These are phyloP conservation scores for Platycercus adscitus DNA, from an alignment of 2,113 vertebrate species.

Conservation along the genomic window DNA sequence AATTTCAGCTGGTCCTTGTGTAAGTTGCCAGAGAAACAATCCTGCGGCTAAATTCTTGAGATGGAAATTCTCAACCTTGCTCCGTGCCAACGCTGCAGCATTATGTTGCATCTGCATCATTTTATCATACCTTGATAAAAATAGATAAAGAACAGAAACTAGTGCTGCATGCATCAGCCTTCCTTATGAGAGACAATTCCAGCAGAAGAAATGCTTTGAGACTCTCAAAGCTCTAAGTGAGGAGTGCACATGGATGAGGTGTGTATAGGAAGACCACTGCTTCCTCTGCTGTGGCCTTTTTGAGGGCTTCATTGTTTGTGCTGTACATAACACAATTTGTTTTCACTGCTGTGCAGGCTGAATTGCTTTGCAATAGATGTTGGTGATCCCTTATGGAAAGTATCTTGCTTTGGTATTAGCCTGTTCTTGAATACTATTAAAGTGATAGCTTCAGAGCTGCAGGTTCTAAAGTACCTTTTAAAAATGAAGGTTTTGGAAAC, in stretches of 20 bases:
- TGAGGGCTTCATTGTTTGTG: background rate
- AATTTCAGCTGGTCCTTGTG: background rate
- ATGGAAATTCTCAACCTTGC: background rate
- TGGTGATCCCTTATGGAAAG: background rate
- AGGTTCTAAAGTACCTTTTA: background rate
- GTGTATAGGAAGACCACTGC: background rate
- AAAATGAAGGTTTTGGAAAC: background rate
- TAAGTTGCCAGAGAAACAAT: background rate
- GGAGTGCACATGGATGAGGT: background rate
- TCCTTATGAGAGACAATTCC: background rate
- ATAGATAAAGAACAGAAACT: background rate
- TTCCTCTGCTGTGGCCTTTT: background rate
- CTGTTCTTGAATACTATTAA: background rate
- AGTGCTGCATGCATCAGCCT: background rate
- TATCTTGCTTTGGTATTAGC: background rate
- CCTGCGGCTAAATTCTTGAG: background rate
- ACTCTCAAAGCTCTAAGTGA: background rate
- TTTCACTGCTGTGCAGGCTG: background rate
- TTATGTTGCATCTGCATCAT: constrained; percentile 26
- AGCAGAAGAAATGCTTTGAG: background rate
- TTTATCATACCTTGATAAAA: constrained; percentile 13
- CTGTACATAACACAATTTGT: background rate
- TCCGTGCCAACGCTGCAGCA: background rate
- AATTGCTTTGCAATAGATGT: background rate
- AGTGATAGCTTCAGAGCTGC: background rate